Evolutionary conservation across 2,113 vertebrate species (phyloP).

Genomic region (Gracilinanus agilis): DNA sequence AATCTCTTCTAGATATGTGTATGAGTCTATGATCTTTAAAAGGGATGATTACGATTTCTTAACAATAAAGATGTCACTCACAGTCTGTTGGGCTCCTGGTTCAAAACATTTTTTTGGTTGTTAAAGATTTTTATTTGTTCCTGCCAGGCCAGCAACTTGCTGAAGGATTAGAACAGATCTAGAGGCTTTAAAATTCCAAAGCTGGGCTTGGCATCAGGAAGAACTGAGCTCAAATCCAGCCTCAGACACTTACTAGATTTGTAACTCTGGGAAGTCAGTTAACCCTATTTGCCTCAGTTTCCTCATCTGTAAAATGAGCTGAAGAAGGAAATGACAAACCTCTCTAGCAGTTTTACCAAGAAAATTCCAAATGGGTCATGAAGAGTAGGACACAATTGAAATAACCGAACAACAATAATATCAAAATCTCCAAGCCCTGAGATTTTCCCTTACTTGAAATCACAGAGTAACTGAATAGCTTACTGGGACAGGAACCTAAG

Average conservation of each 20-base stretch:
- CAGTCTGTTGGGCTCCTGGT: neutral
- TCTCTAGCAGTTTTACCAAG: too few species aligned
- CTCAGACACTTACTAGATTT: too few species aligned
- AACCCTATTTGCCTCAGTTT: too few species aligned
- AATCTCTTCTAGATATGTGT: neutral
- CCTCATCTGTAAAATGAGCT: too few species aligned
- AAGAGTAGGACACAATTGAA: too few species aligned
- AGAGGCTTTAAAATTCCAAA: neutral
- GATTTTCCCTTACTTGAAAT: neutral
- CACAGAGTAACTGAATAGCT: neutral
- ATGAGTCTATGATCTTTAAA: neutral
- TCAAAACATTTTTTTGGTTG: neutral
- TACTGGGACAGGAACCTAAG: neutral
- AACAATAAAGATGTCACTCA: conserved; percentile 6
- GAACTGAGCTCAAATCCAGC: too few species aligned
- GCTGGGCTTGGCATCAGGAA: too few species aligned
- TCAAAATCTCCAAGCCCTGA: neutral
- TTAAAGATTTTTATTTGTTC: neutral
- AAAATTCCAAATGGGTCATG: too few species aligned
- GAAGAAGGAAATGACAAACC: too few species aligned
- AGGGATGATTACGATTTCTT: neutral
- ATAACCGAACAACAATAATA: too few species aligned
- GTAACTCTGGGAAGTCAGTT: too few species aligned
- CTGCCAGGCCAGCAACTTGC: neutral
- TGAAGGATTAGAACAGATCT: neutral